These are phyloP conservation scores for Dusona sp. DNA, from an alignment of 2,888 invertebrate genomes.

Conservation along the genomic window DNA sequence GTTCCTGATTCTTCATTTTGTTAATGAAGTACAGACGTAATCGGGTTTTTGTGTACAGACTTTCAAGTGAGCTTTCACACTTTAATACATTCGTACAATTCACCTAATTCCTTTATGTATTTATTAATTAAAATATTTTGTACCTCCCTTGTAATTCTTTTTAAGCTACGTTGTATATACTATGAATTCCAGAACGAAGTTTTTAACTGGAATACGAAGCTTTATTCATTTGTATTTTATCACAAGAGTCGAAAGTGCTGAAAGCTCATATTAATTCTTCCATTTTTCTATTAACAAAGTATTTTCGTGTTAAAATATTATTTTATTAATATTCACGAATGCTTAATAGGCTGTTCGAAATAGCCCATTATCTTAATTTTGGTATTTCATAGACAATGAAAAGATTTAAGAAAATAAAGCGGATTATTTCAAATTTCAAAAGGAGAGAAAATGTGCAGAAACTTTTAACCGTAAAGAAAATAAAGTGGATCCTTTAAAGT, in stretches of 20 bases:
- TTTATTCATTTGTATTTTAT: not conserved
- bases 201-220: too few relatives aligned
- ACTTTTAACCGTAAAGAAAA: not conserved
- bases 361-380: not conserved
- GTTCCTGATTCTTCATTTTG: not conserved
- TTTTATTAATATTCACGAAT: not conserved
- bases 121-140: not conserved
- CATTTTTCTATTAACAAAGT: not conserved
- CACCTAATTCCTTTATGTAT: not conserved
- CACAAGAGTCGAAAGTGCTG: not conserved
- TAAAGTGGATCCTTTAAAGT: not conserved
- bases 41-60: not conserved
- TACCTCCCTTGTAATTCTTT: too few relatives aligned
- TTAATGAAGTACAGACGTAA: not conserved
- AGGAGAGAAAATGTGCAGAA: not conserved
- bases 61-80: not conserved
- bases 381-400: not conserved
- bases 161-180: not conserved
- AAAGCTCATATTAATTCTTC: not conserved
- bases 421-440: not conserved
- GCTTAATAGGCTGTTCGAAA: not conserved
- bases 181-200: not conserved
- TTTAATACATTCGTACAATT: not conserved
- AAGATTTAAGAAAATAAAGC: not conserved
- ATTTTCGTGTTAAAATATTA: not conserved